Conservation (phyloP, 1,140 invertebrate species). For the Caenorhabditis latens region DNA sequence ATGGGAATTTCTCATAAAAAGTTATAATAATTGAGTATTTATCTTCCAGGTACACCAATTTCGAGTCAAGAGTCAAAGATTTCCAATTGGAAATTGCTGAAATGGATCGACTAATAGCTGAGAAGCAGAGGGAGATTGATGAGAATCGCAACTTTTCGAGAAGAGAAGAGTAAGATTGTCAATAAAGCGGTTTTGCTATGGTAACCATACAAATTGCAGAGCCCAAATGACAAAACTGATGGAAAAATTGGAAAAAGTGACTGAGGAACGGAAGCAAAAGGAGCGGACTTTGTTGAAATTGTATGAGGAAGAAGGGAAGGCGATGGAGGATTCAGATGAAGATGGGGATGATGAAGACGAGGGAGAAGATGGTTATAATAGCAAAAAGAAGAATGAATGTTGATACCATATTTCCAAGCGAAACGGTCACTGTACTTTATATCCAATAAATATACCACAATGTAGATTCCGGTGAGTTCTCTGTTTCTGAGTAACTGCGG, state of each 20-base stretch:
- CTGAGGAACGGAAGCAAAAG: constrained; percentile 23
- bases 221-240: constrained; percentile 44
- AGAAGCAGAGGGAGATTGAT: constrained; percentile 37
- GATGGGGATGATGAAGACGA: background rate
- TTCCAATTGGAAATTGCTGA: constrained; percentile 4
- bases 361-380: background rate
- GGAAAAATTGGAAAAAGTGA: constrained; percentile 45
- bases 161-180: constrained; percentile 1
- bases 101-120: constrained; percentile 22
- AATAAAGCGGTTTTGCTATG: no score
- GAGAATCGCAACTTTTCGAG: constrained; percentile 34
- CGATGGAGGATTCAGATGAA: background rate
- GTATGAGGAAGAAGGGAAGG: constrained; percentile 25
- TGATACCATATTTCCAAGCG: no score
- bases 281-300: constrained; percentile 22
- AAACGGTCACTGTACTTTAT: no score
- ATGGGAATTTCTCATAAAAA: background rate
- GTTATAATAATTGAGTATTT: background rate
- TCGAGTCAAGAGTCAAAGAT: constrained; percentile 37
- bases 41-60: constrained; percentile 21
- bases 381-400: no score
- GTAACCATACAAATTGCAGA: background rate
- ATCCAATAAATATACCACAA: no score
- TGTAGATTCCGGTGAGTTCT: no score
- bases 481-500: no score